Base-by-base conservation (phyloP, 2,797 vertebrate genomes). In the Valencia hispanica region DNA sequence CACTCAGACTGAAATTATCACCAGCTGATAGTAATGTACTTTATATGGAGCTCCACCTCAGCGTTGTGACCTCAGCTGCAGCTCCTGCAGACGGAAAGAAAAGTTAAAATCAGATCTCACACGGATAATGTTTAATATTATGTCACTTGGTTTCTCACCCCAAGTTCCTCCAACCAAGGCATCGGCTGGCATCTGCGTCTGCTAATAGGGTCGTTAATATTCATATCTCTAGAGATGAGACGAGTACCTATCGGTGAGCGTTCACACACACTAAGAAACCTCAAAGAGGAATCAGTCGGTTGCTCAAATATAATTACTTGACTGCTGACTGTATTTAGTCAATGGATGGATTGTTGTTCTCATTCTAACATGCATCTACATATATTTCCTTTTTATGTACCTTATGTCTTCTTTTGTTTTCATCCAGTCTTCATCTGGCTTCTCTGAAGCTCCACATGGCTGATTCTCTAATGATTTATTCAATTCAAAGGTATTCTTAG, bases 131-230 rank as follows among this genome's bases (percentile, higher is more conserved):
- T 88, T 84, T 89, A 82, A 86, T 71, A 82, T 80, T 70, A 78
- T 87, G 89, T 90, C 80, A 78, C 79, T 84, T 80, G 70, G 85
- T 90, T 89, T 83, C 78, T 84, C 87, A 86, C 84, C 84, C 79
- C 73, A 47, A 80, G 84, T 89, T 88, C 83, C 84, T 84, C 82
- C 75, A 87, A 91, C 79, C 89, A 89, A 80, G 79, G 81, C 87
- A 47, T 79, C 73, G 80, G 75, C 86, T 91, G 89, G 83, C 83
- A 85, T 88, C 84, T 85, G 74, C 85, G 87, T 86, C 85, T 87
- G 76, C 87, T 93, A 92, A 92, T 92, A 77, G 85, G 82, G 73
- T 87, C 82, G 89, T 94, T 92, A 92, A 92, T 94, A 92, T 94
- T 94, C 90, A 92, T 92, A 86, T 90, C 79, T 84, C 84, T 77